Base-by-base conservation (phyloP, 2,888 invertebrate genomes). In the Monoplex corrugatus region DNA sequence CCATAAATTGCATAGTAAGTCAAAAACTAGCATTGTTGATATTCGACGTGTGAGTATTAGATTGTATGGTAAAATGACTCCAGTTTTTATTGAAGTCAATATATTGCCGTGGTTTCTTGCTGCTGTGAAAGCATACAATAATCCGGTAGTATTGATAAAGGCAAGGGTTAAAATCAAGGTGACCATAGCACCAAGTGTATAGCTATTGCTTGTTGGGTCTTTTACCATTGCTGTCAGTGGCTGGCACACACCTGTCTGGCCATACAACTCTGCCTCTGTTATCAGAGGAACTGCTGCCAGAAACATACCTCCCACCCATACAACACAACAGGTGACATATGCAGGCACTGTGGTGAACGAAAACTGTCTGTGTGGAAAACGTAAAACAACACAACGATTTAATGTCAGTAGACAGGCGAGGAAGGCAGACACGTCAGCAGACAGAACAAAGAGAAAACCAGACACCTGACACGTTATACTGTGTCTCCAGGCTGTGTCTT, bases 361-460 rank as follows among this genome's bases (percentile, higher is more conserved):
- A 13, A 91, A 50, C 23, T 88, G 83, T 28, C 89, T 96, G 85
- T 97, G 95, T 28, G 97, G 97, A 91, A 97, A 96, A 28, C 97
- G 97, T 63, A 97, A 97, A 0, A 97, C 97, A 91, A 97, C 96
- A 92, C 97, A 96, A n/a, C 97, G 96, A 94, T 72, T 35, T 35
- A 72, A 35, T 19, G 72, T 72, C 35, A 72, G 32, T 8, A 72
- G 72, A 3, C 72, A 72, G 72, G 35, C 35, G 32, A 72, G 6
- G 35, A 23, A 72, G 19, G 72, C 72, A 35, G 72, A 72, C 72
- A 72, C 72, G 10, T 72, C 72, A 19, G 35, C 8, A 19, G 72
- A 72, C 10, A 72, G 3, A 32, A 72, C 8, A 35, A 35, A 32
- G 8, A 72, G 38, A 19, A 72, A 72, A 35, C 72, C 72, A 19